Conservation (phyloP, 1,140 invertebrate genomes). For the Branchinecta lynchi region DNA sequence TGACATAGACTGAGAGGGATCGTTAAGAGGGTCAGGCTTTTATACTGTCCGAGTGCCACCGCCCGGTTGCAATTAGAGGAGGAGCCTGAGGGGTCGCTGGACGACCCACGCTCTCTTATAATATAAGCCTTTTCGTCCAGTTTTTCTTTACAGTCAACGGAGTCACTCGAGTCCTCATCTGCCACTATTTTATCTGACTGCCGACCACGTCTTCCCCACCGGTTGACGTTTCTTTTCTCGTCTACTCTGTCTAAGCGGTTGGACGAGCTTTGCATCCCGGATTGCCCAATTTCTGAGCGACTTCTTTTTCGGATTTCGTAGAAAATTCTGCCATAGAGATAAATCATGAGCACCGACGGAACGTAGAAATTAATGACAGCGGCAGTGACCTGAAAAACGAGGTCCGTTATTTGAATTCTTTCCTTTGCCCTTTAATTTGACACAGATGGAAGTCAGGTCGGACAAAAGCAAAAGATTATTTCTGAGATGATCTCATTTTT, state of each 20-base stretch:
- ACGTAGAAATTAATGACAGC: conserved; percentile 42
- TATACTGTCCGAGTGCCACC: background rate
- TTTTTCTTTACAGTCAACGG: background rate
- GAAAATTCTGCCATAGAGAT: conserved; percentile 38
- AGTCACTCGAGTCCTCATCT: background rate
- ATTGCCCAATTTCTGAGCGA: conserved; percentile 30
- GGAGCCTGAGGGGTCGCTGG: background rate
- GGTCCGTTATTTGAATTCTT: no score
- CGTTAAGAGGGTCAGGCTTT: conserved; percentile 15
- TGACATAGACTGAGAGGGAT: conserved; percentile 6
- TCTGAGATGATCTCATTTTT: no score
- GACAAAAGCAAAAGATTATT: no score
- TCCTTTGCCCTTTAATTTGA: no score
- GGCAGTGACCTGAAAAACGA: conserved; percentile 33
- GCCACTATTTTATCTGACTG: background rate
- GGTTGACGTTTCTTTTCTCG: background rate
- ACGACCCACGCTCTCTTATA: background rate
- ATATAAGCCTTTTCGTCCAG: background rate
- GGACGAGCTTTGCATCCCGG: background rate
- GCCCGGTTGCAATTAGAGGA: background rate
- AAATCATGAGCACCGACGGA: conserved; percentile 39
- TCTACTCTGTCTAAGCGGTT: background rate
- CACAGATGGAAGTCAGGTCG: no score
- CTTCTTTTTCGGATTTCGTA: conserved; percentile 37
- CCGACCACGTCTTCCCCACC: background rate